A percentile compares a stretch with the other conserved stretches of the same genome.
These are phyloP conservation scores for Perca schrenkii DNA, from an alignment of 2,113 vertebrate species.

Conservation along the genomic window DNA sequence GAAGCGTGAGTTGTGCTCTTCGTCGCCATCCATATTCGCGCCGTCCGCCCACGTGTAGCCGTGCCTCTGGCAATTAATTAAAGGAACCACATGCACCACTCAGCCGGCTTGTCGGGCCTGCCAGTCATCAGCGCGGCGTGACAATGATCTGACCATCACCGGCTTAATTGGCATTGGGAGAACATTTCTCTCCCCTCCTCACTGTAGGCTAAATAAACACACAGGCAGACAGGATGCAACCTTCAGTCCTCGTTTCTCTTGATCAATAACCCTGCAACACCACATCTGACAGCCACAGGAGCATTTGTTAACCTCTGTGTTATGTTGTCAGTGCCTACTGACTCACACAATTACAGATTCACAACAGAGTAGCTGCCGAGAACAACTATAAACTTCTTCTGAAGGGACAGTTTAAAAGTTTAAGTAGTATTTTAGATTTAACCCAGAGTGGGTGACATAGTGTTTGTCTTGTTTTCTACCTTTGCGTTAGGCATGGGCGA, in stretches of 20 bases:
- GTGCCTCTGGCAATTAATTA: slow-evolving; percentile 58
- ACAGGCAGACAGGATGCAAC: slow-evolving; percentile 39
- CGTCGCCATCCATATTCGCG: slow-evolving; percentile 19
- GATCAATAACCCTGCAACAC: slow-evolving; percentile 46
- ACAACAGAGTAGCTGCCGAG: not conserved
- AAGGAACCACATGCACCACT: slow-evolving; percentile 29
- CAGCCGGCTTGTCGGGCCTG: slow-evolving; percentile 60
- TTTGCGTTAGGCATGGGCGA: too few relatives aligned
- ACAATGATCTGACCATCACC: slow-evolving; percentile 68
- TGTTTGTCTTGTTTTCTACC: too few relatives aligned
- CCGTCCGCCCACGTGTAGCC: slow-evolving; percentile 42
- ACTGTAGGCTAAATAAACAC: slow-evolving; percentile 55
- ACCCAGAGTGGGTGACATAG: too few relatives aligned
- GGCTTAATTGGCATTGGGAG: slow-evolving; percentile 62
- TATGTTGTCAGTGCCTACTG: not conserved
- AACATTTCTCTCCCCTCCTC: slow-evolving; percentile 22
- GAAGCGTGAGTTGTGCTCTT: slow-evolving; percentile 15
- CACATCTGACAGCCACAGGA: slow-evolving; percentile 1
- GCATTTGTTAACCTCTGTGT: not conserved
- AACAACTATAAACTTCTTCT: not conserved
- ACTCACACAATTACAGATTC: slow-evolving; percentile 3
- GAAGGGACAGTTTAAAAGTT: not conserved
- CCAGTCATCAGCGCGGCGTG: slow-evolving; percentile 56
- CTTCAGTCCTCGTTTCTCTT: slow-evolving; percentile 21
- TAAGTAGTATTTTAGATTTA: too few relatives aligned